Conservation (phyloP, 2,113 vertebrate genomes). For the Fulica atra region DNA sequence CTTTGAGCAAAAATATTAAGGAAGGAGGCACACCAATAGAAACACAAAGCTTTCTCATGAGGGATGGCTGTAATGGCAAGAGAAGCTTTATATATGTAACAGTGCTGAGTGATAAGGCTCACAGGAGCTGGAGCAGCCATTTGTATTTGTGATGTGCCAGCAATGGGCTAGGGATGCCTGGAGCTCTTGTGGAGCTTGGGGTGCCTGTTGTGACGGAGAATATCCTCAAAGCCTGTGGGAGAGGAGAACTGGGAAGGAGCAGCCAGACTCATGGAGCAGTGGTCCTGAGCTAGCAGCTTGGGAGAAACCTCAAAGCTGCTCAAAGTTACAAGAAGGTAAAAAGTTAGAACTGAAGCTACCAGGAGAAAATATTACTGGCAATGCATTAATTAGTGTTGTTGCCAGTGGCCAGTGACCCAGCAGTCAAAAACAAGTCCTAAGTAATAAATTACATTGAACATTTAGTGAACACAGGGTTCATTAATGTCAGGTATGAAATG, state of each 20-base stretch:
- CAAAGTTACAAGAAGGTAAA: background rate
- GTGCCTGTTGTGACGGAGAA: accelerated
- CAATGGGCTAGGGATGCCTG: background rate
- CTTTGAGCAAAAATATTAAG: background rate
- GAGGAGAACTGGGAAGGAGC: background rate
- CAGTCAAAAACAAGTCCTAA: background rate
- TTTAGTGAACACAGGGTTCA: background rate
- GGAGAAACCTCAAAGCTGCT: background rate
- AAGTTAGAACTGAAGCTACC: background rate
- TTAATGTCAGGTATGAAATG: background rate
- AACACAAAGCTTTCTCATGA: background rate
- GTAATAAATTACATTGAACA: background rate
- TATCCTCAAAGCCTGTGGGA: background rate
- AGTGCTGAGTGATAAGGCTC: background rate
- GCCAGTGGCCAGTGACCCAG: background rate
- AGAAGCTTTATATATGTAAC: background rate
- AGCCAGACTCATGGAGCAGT: background rate
- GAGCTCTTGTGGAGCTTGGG: background rate
- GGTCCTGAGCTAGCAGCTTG: background rate
- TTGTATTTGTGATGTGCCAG: background rate
- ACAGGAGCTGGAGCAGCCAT: background rate
- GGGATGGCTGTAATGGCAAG: background rate
- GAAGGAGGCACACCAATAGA: background rate
- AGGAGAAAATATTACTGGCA: background rate
- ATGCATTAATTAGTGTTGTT: background rate